phyloP scores from a whole-genome alignment of 2,888 invertebrate species.

The Linyphia triangularis region DNA sequence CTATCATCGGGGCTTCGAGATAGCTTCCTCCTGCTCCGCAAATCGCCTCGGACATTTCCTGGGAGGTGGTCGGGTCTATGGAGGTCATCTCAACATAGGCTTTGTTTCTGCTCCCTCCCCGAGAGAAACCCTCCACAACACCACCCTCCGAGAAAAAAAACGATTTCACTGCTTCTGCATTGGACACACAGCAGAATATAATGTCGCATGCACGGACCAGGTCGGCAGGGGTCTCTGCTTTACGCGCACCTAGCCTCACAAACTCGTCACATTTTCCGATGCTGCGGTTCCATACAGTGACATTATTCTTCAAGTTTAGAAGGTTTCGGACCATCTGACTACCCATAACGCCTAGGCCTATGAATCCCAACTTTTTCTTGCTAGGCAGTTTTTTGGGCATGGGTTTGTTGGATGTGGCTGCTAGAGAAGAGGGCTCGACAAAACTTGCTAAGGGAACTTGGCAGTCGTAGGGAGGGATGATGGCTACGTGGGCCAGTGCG shows the following conservation, averaged over 20 bases:
- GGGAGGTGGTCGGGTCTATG: constrained; percentile 94
- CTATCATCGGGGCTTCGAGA: constrained; percentile 94
- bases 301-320: constrained; percentile 92
- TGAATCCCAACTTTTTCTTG: constrained; percentile 92
- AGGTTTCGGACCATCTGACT: constrained; percentile 96
- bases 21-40: constrained; percentile 89
- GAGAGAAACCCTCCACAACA: constrained; percentile 87
- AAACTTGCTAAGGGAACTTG: too few species aligned
- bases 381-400: constrained; percentile 92
- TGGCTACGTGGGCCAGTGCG: not conserved
- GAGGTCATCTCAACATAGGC: constrained; percentile 98
- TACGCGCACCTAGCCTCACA: constrained; percentile 90
- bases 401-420: constrained; percentile 87
- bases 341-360: constrained; percentile 97
- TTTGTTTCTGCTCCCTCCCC: constrained; percentile 83
- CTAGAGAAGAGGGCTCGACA: constrained; percentile 77
- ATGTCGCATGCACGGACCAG: constrained; percentile 94
- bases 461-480: not conserved
- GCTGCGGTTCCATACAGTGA: constrained; percentile 96
- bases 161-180: constrained; percentile 95
- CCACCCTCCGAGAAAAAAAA: constrained; percentile 97
- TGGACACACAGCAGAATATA: constrained; percentile 96
- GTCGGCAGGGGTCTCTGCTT: constrained; percentile 92
- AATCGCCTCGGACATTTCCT: constrained; percentile 88
- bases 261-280: constrained; percentile 93